Percentiles rank a stretch among this genome's conserved stretches.
Evolutionary conservation across 2,888 invertebrate species (phyloP).

Genomic region (Rhopalosiphum nymphaeae): DNA sequence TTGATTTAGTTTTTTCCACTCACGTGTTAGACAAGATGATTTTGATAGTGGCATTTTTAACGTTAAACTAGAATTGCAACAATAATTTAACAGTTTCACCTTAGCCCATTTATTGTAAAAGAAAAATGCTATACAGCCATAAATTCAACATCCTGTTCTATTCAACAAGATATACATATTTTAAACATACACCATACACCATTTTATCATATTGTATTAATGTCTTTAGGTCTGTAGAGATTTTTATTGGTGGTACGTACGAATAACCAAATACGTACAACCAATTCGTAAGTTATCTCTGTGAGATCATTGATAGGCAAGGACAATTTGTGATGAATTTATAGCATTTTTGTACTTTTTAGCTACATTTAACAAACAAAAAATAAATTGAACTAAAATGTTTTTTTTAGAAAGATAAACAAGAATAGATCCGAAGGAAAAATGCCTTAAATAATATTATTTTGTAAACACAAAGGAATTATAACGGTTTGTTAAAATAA

Average conservation of each 20-base stretch:
- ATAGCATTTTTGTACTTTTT: not conserved
- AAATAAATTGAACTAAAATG: not conserved
- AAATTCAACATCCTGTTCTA: not conserved
- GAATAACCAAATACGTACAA: too few species aligned
- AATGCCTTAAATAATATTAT: not conserved
- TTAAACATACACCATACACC: not conserved
- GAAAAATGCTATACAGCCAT: not conserved
- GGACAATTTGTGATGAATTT: not conserved
- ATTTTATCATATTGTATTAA: not conserved
- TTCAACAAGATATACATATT: not conserved
- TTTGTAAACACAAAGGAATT: not conserved
- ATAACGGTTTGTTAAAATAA: not conserved
- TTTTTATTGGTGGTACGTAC: not conserved
- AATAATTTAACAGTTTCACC: not conserved
- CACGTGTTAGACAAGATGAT: not conserved
- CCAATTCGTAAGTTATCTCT: not conserved
- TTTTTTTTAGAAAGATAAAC: not conserved
- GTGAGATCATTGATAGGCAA: not conserved
- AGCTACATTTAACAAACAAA: not conserved
- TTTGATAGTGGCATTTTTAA: not conserved
- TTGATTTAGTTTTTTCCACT: not conserved
- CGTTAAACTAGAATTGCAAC: not conserved
- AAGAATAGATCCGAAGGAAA: not conserved
- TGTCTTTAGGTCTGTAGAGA: not conserved
- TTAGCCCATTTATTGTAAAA: not conserved